Base-by-base conservation (phyloP, 1,140 invertebrate genomes). In the Penaeus indicus region DNA sequence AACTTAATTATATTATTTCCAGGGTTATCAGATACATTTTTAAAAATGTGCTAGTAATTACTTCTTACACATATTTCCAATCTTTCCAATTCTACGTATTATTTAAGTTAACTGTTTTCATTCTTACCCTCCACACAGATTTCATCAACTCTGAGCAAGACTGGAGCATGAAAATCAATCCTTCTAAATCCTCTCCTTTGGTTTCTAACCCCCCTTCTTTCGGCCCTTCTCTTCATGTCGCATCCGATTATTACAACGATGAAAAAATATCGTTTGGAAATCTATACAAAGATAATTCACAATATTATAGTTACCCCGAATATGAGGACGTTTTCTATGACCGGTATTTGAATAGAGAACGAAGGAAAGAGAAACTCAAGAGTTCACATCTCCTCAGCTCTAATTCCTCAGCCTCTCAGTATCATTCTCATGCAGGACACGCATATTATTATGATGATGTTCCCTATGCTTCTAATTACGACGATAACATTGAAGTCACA, bases 111-210 rank as follows among this genome's bases (percentile, higher is more conserved):
- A 42, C n/a, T 42, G 27, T 25, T 85, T 54, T 83, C 67, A 27
- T 69, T 22, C 62, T 38, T 19, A 22, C 32, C 75, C 32, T 77
- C 81, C 54, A 83, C n/a, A 61, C 86, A 88, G 86, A 88, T 82
- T 78, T 88, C 69, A 67, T 42, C 38, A 27, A 60, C 8, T 13
- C 77, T 82, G 86, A 60, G 8, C 86, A 88, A 77, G 86, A 88
- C 60, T 88, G 86, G 86, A 88, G 86, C 80, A 88, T 88, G 86
- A 88, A 88, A 88, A 60, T 88, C 81, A 81, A 42, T 42, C 77
- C 79, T 72, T 27, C 64, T 8, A 27, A 79, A 5, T 42, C 38
- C 4, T 77, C 47, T 63, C 75, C 54, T 54, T 54, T 16, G 54
- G 54, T 54, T 13, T 54, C 86, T 42, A 42, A 78, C 25, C 69